Conservation (phyloP, 2,888 invertebrate species). For the Heliconius aoede region DNA sequence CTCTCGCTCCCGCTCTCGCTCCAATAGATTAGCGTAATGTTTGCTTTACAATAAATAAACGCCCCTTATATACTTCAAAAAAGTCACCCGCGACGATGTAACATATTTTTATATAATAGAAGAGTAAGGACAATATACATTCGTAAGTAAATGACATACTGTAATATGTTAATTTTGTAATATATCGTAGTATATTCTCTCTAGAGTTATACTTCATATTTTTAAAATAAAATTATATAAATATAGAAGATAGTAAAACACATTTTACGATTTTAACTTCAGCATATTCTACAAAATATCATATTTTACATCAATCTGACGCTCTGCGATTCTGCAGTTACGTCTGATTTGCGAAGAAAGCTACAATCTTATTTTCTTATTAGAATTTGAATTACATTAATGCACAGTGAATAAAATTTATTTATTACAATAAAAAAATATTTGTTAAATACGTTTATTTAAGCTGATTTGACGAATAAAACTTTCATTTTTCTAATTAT, state of each 20-base stretch:
- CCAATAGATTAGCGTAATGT: too few relatives aligned
- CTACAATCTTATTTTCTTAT: background rate
- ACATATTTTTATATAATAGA: too few relatives aligned
- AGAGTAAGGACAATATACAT: too few relatives aligned
- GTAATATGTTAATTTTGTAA: too few relatives aligned
- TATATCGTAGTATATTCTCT: background rate
- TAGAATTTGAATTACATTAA: too few relatives aligned
- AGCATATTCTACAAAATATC: background rate
- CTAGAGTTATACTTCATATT: background rate
- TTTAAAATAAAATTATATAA: background rate
- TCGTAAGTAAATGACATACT: too few relatives aligned
- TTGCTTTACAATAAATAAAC: too few relatives aligned
- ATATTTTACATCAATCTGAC: slow-evolving; percentile 8
- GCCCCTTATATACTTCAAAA: too few relatives aligned
- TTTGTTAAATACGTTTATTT: background rate
- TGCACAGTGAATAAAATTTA: background rate
- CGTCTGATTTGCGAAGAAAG: background rate
- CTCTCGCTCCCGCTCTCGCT: too few relatives aligned
- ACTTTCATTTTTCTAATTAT: too few relatives aligned
- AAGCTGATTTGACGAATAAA: too few relatives aligned
- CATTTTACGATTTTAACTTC: slow-evolving; percentile 1
- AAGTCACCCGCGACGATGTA: too few relatives aligned
- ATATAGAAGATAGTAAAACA: background rate
- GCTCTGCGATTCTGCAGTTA: background rate
- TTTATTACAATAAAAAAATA: background rate